These are phyloP conservation scores for Prunella fulvescens DNA, from an alignment of 2,113 vertebrate genomes.

Conservation along the genomic window DNA sequence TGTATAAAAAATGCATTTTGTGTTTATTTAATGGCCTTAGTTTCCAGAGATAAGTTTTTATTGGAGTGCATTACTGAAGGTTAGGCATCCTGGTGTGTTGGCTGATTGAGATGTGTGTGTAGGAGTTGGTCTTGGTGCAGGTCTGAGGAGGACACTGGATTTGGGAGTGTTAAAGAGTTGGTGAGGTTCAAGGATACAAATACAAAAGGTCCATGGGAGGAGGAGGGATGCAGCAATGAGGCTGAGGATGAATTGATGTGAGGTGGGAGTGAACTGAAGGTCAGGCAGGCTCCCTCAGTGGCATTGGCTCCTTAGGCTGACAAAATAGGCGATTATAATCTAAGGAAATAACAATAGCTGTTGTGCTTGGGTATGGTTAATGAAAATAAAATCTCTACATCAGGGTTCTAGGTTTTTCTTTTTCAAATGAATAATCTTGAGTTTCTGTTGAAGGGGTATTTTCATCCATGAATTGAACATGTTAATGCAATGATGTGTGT, in stretches of 20 bases:
- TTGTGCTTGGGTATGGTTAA: background rate
- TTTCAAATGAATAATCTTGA: background rate
- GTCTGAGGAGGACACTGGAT: background rate
- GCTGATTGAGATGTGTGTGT: background rate
- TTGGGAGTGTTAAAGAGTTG: background rate
- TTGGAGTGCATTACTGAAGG: background rate
- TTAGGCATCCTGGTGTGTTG: background rate
- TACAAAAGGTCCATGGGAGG: rapidly evolving
- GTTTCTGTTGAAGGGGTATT: background rate
- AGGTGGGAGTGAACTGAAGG: background rate
- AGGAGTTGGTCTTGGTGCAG: background rate
- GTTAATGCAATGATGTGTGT: background rate
- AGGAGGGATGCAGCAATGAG: rapidly evolving
- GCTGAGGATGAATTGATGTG: background rate
- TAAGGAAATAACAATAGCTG: background rate
- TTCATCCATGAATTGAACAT: background rate
- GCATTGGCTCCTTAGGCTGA: background rate
- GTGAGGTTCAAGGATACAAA: background rate
- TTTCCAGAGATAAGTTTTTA: background rate
- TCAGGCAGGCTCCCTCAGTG: background rate
- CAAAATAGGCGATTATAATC: background rate
- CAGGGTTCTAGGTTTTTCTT: background rate
- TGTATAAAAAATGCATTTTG: background rate
- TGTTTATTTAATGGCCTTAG: background rate
- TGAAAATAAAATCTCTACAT: rapidly evolving